phyloP scores from a whole-genome alignment of 1,140 invertebrate species.

The Euschistus heros region DNA sequence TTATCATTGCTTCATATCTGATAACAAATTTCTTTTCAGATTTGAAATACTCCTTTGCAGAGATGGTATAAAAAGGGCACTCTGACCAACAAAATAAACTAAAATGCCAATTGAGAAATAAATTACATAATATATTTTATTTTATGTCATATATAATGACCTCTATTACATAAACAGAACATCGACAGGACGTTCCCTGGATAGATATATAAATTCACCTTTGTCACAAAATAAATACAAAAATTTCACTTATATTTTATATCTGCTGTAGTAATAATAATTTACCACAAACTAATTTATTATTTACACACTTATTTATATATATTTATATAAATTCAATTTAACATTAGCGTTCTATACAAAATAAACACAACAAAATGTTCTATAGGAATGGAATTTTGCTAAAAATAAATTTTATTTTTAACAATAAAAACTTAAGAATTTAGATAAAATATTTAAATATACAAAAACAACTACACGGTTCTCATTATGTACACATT shows the following conservation, averaged over 20 bases:
- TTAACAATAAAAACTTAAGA: slow-evolving; percentile 1
- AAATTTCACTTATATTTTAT: background rate
- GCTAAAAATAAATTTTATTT: slow-evolving; percentile 7
- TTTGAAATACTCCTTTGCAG: too few relatives aligned
- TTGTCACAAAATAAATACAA: slow-evolving; percentile 18
- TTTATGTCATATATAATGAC: background rate
- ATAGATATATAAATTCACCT: slow-evolving; percentile 12
- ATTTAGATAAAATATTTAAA: slow-evolving; percentile 5
- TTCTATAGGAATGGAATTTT: slow-evolving; percentile 10
- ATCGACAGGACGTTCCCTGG: background rate
- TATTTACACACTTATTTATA: slow-evolving; percentile 1
- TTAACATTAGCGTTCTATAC: slow-evolving; percentile 5
- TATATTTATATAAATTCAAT: slow-evolving; percentile 2
- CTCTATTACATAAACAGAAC: slow-evolving; percentile 3
- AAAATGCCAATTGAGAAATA: slow-evolving; percentile 1
- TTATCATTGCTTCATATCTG: too few relatives aligned
- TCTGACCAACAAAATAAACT: background rate
- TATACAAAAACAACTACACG: slow-evolving; percentile 10
- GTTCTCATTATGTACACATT: slow-evolving; percentile 5
- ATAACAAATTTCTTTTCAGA: too few relatives aligned
- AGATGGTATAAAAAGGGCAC: background rate
- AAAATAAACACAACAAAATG: background rate
- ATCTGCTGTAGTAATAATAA: too few relatives aligned
- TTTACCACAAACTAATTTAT: background rate
- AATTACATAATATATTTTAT: slow-evolving; percentile 15